Percentiles rank a stretch among this genome's conserved stretches.
Evolutionary conservation across 2,797 vertebrate species (phyloP).

Genomic region (Allenopithecus nigroviridis): DNA sequence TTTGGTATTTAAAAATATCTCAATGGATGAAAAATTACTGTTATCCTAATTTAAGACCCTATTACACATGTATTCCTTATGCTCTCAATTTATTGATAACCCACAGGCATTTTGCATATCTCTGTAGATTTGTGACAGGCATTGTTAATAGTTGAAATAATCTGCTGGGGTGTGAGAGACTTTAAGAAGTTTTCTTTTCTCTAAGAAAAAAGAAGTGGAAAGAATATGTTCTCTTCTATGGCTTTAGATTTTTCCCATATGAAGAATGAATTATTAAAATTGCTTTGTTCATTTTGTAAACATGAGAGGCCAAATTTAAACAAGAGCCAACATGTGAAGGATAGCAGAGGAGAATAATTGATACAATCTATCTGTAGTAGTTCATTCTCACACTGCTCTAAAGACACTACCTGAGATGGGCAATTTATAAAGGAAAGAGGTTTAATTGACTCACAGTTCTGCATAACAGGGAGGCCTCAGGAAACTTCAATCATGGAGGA

Average conservation of each 20-base stretch:
- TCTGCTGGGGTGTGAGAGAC: background rate
- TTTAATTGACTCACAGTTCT: too few species aligned
- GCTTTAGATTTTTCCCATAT: background rate
- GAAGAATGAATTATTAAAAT: background rate
- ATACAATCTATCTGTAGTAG: background rate
- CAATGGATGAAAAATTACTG: constrained; percentile 45
- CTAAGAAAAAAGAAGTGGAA: background rate
- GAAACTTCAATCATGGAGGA: too few species aligned
- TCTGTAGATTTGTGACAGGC: constrained; percentile 61
- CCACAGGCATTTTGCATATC: constrained; percentile 14
- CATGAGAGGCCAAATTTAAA: background rate
- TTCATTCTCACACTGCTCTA: too few species aligned
- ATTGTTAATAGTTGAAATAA: constrained; percentile 66
- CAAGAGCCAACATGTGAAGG: background rate
- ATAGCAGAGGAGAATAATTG: background rate
- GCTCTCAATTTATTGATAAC: constrained; percentile 59
- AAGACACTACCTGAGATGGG: too few species aligned
- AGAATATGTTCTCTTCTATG: background rate
- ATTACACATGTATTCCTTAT: constrained; percentile 18
- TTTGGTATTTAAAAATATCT: constrained; percentile 75
- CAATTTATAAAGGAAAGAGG: too few species aligned
- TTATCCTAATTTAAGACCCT: constrained; percentile 65
- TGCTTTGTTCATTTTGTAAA: background rate
- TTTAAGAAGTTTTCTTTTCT: constrained; percentile 31
- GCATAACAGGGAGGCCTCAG: too few species aligned